Evolutionary conservation across 2,888 invertebrate species (phyloP).

Genomic region (Hesperia comma): DNA sequence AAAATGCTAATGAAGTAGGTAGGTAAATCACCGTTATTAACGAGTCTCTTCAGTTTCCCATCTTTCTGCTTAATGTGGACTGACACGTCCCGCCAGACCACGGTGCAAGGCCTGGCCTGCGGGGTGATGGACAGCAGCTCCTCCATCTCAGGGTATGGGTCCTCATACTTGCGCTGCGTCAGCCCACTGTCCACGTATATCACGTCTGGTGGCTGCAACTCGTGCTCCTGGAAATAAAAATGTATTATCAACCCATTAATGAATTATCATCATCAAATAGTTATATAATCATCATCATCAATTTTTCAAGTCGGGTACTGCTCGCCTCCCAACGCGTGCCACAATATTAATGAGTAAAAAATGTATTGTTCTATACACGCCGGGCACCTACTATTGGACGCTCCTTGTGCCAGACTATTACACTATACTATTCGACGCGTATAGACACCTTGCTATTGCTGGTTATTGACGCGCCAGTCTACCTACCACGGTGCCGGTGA

Average conservation of each 20-base stretch:
- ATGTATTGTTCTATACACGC: too few relatives aligned
- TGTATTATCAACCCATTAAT: conserved; percentile 4
- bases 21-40: conserved; percentile 89
- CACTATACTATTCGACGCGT: too few relatives aligned
- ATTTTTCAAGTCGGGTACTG: too few relatives aligned
- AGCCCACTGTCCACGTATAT: conserved; percentile 50
- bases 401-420: too few relatives aligned
- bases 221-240: conserved; percentile 48
- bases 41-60: conserved; percentile 87
- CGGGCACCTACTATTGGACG: too few relatives aligned
- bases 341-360: too few relatives aligned
- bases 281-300: too few relatives aligned
- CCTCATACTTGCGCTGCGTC: conserved; percentile 53
- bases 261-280: not conserved
- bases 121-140: conserved; percentile 80
- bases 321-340: too few relatives aligned
- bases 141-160: conserved; percentile 68
- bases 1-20: too few relatives aligned
- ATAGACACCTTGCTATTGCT: too few relatives aligned
- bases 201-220: conserved; percentile 54
- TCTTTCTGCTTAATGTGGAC: conserved; percentile 85
- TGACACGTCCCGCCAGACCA: conserved; percentile 91
- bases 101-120: conserved; percentile 86
- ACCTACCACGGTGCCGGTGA: too few relatives aligned
- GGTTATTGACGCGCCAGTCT: too few relatives aligned